Conservation (phyloP, 2,797 vertebrate species). For the Hirundo rustica region DNA sequence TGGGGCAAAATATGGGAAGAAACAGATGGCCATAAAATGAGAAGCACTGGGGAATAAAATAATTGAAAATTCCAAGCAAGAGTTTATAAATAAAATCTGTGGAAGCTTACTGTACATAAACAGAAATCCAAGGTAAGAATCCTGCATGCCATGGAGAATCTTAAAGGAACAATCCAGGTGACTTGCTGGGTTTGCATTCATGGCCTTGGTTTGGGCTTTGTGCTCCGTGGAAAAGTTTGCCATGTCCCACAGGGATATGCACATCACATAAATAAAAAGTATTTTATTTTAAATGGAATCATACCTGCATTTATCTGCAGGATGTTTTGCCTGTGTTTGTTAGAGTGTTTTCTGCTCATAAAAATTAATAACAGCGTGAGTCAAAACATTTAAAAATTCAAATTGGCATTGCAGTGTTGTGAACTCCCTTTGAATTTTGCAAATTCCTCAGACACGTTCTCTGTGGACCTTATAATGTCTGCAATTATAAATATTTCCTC, state of each 20-base stretch:
- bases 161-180: not conserved
- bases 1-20: constrained; percentile 7
- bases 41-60: not conserved
- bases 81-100: constrained; percentile 24
- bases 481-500: not conserved
- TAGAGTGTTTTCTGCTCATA: not conserved
- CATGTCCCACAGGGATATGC: rapidly evolving
- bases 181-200: not conserved
- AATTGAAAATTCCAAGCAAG: constrained; percentile 4
- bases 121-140: not conserved
- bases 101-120: not conserved
- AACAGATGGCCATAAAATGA: constrained; percentile 45
- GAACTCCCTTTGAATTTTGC: not conserved
- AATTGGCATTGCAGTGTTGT: not conserved
- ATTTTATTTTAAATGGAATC: not conserved
- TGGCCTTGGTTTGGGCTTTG: not conserved
- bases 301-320: not conserved
- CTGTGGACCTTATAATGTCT: not conserved
- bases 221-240: not conserved
- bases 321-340: not conserved
- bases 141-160: not conserved
- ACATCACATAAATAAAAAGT: not conserved
- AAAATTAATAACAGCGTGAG: not conserved
- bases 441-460: not conserved
- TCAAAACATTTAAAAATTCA: not conserved